Base-by-base conservation (phyloP, 2,113 vertebrate species). In the Calyptommatus sinebrachiatus region DNA sequence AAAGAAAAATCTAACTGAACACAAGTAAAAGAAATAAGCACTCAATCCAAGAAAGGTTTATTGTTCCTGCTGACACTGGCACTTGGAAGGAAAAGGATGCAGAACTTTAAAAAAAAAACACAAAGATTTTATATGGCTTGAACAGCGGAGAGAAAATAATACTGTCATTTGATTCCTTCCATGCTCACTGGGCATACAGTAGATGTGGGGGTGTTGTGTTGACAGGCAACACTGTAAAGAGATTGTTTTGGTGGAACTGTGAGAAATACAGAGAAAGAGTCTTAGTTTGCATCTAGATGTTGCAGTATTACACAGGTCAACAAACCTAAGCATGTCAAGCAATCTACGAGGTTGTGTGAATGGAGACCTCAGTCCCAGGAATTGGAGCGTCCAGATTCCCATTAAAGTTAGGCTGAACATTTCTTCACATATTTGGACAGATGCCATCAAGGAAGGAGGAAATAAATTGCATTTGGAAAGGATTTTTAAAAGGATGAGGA, bases 41-140 rank as follows among this genome's bases (percentile, higher is more conserved):
- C 73, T 86, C 83, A 74, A 79, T 78, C 87, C 91, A 92, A 77
- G 46, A 89, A 29, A 61, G 29, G 84, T 87, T 89, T 83, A 82
- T 57, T 79, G 65, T 86, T 89, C 68, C 83, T 87, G 87, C 86
- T 89, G 87, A 91, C 86, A 85, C 88, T 89, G 85, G 86, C 86
- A 76, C 60, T 71, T 11, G 57, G 45, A 82, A 60, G 45, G 85
- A 86, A 80, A 81, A 90, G 90, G 90, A 90, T 76, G 16, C 5
- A 31, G 8, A 68, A 31, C 1, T 12, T 29, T 67, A 71, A 71
- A 83, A 87, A 85, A 88, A 88, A 41, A 41, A 41, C n/a, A 31
- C 7, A 31, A 29, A 7, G 66, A 31, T 46, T 90, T 79, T 71
- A 81, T 57, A 71, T 16, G 78, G 77, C 82, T 80, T 73, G 83